phyloP scores from a whole-genome alignment of 2,113 vertebrate genomes.

The Vidua macroura region DNA sequence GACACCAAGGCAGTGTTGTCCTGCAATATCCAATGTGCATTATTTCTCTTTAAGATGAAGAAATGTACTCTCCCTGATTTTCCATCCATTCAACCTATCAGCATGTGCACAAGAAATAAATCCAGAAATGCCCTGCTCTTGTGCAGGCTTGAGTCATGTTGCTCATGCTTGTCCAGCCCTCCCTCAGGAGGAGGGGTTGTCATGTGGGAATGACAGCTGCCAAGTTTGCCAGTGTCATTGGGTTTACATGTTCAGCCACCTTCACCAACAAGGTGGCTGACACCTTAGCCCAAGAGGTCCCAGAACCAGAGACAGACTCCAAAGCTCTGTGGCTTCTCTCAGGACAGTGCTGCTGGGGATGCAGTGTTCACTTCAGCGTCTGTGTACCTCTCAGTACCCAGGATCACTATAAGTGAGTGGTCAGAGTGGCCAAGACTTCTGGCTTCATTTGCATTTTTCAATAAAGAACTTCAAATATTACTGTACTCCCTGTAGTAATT shows the following conservation, averaged over 20 bases:
- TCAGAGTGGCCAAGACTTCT: background rate
- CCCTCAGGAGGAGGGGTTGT: background rate
- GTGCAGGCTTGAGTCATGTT: background rate
- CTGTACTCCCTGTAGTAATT: background rate
- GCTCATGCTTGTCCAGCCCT: background rate
- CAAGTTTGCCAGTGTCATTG: background rate
- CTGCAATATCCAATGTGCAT: background rate
- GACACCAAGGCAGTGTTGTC: background rate
- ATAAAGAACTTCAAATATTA: background rate
- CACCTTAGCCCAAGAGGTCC: background rate
- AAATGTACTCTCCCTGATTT: rapidly evolving
- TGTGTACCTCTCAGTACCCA: background rate
- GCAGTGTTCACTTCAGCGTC: background rate
- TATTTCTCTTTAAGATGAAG: background rate
- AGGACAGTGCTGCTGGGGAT: background rate
- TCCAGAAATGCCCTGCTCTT: background rate
- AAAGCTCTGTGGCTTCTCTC: background rate
- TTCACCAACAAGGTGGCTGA: background rate
- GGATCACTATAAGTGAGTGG: background rate
- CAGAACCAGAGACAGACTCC: background rate
- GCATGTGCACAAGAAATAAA: background rate
- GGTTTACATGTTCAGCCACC: background rate
- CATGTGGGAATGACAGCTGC: background rate
- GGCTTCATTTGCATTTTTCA: background rate
- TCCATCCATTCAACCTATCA: background rate